Base-by-base conservation (phyloP, 2,888 invertebrate species). In the Amiota mariae region DNA sequence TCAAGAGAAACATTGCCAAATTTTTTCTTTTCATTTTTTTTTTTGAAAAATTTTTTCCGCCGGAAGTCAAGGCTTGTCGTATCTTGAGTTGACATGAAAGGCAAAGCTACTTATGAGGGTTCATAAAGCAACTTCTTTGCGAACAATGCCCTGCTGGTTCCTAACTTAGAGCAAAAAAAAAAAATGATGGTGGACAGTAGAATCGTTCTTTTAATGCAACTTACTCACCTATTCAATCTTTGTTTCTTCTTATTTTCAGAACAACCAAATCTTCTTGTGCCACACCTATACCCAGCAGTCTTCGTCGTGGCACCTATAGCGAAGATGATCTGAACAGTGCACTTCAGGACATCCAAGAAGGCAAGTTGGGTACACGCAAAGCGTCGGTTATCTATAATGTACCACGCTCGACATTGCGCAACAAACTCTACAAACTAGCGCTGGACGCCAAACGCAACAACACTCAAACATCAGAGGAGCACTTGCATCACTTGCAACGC, bases 311-410 rank as follows among this genome's bases (percentile, higher is more conserved):
- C 80, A 94, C 95, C 72, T 99, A 99, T 92, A 97, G 97, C n/a
- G 97, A 98, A 84, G 97, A 97, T 85, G 98, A 98, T 90, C 93
- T 99, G 59, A 95, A 96, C 87, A 95, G 95, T 54, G 98, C 98
- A n/a, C 93, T 99, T 74, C 93, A 95, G 75, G 98, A 98, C 90
- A 97, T 98, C 88, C 95, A 97, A 90, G 95, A 95, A 80, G 98
- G 98, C 18, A 95, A 96, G 87, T 92, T 98, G 81, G 98, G 98
- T 79, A 97, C 98, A 8, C 92, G 98, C 64, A 92, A 98, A 75
- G 98, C 98, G 10, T 96, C 98, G 71, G 96, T 97, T 72, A 95
- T 98, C 84, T 99, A 99, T 91, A 97, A 98, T 84, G 98, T 98
- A 88, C 98, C 98, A 9, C 93, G 98, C 79, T 98, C 98, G 79